Evolutionary conservation across 1,140 invertebrate species (phyloP).

Genomic region (Caerostris darwini): DNA sequence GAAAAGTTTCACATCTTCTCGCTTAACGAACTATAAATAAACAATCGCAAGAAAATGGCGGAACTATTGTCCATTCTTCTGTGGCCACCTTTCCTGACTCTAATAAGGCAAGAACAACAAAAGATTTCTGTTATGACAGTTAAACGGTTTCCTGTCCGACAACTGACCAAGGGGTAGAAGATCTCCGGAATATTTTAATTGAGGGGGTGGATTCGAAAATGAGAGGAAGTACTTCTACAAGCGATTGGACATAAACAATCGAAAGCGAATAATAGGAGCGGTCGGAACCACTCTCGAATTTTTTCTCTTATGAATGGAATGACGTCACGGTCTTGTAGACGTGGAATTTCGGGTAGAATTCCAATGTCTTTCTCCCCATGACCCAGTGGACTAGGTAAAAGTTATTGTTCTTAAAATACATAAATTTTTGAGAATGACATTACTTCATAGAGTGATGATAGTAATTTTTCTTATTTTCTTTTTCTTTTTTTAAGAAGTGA

Average conservation of each 20-base stretch:
- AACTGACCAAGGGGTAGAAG: conserved; percentile 35
- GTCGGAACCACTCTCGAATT: not conserved
- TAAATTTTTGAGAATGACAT: not conserved
- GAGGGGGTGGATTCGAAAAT: conserved; percentile 73
- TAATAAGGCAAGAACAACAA: conserved; percentile 66
- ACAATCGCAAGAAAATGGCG: conserved; percentile 62
- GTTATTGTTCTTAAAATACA: not conserved
- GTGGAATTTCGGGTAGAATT: conserved; percentile 33
- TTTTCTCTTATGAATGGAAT: conserved; percentile 23
- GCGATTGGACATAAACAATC: conserved; percentile 71
- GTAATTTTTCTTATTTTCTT: not conserved
- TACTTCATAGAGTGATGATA: not conserved
- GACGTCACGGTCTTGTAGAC: conserved; percentile 10
- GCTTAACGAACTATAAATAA: conserved; percentile 71
- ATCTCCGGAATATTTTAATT: conserved; percentile 72
- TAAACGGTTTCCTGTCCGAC: conserved; percentile 66
- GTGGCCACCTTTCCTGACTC: not conserved
- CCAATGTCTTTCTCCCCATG: not conserved
- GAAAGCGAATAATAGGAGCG: conserved; percentile 33
- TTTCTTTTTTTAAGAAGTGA: not conserved
- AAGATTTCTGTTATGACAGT: conserved; percentile 70
- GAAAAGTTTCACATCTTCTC: conserved; percentile 50
- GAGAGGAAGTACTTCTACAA: conserved; percentile 74
- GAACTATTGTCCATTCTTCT: conserved; percentile 74
- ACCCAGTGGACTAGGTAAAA: conserved; percentile 1